Evolutionary conservation across 2,888 invertebrate genomes (phyloP), one percentile per base, ranked within the genome.

Genomic region (Mimas tiliae): DNA sequence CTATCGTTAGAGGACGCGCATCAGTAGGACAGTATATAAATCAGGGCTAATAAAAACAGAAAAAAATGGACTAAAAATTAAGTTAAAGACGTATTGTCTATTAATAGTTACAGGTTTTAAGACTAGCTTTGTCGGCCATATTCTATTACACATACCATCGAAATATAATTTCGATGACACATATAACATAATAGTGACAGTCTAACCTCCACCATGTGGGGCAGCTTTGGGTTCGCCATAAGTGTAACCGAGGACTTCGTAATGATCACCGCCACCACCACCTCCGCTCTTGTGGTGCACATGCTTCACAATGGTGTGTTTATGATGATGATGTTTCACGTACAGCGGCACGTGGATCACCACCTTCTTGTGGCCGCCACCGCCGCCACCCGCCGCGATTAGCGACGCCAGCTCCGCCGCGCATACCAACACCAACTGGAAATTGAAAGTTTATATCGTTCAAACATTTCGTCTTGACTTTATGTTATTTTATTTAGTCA

Each of bases 341-440:
- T 96, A 96, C 84, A 96, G 94, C 0, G 97, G 97, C 63, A 97
- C 96, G 88, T 97, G 97, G 83, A 97, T 97, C 77, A 97, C 94
- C 72, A 97, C 96, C 79, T 96, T 96, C 78, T 96, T 96, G 85
- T 96, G 95, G 47, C 89, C 87, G 63, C 95, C 94, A 67, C 94
- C 94, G 69, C 93, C 91, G 21, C 94, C 95, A 1, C 89, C 94
- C 0, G 91, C 91, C 70, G 76, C 77, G 68, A 85, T 88, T 77
- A 87, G 82, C 75, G 76, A 84, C 70, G 80, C 76, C 71, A 89
- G 82, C 84, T 77, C 89, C 53, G 85, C 90, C 79, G 85, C 86
- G 78, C 86, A 94, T 67, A 88, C 82, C 64, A 89, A 74, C 45
- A 79, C 85, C 74, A 91, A 79, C 93, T 92, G 88, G 47, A 88